Percentiles rank a stretch among this genome's conserved stretches.
Conservation (phyloP, 2,113 vertebrate genomes). For the Lipophrys pholis region DNA sequence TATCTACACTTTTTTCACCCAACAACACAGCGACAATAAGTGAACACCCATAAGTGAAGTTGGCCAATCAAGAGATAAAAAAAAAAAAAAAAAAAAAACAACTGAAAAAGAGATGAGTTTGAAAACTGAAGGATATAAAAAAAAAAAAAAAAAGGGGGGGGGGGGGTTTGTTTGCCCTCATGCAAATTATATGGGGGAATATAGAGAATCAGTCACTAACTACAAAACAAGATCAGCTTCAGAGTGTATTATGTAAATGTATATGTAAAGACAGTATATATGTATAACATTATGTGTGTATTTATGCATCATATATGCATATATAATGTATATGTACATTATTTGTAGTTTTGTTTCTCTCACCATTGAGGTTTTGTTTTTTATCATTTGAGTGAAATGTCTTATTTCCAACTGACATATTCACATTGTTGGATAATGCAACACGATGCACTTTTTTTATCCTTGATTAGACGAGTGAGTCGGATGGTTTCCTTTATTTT, state of each 20-base stretch:
- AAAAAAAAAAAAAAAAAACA: slow-evolving; percentile 46
- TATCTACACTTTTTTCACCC: slow-evolving; percentile 86
- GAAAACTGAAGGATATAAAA: slow-evolving; percentile 25
- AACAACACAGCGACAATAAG: slow-evolving; percentile 40
- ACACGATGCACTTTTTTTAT: slow-evolving; percentile 35
- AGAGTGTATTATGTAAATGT: slow-evolving; percentile 81
- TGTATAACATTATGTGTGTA: slow-evolving; percentile 86
- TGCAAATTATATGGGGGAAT: slow-evolving; percentile 71
- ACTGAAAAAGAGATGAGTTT: slow-evolving; percentile 39
- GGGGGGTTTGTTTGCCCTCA: slow-evolving; percentile 26
- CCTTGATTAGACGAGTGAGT: slow-evolving; percentile 22
- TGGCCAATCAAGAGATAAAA: slow-evolving; percentile 74
- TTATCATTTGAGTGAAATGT: slow-evolving; percentile 42
- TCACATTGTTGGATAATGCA: slow-evolving; percentile 41
- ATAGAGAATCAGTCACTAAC: slow-evolving; percentile 79
- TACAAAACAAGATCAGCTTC: slow-evolving; percentile 84
- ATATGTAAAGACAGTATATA: slow-evolving; percentile 84
- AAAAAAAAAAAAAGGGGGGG: too few relatives aligned
- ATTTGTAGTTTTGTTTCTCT: slow-evolving; percentile 71
- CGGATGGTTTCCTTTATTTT: not conserved
- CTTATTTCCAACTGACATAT: slow-evolving; percentile 66
- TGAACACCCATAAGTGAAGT: slow-evolving; percentile 83
- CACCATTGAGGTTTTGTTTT: slow-evolving; percentile 53
- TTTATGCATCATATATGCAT: slow-evolving; percentile 87
- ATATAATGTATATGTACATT: slow-evolving; percentile 88